phyloP scores from a whole-genome alignment of 2,113 vertebrate genomes.

The Sander vitreus region DNA sequence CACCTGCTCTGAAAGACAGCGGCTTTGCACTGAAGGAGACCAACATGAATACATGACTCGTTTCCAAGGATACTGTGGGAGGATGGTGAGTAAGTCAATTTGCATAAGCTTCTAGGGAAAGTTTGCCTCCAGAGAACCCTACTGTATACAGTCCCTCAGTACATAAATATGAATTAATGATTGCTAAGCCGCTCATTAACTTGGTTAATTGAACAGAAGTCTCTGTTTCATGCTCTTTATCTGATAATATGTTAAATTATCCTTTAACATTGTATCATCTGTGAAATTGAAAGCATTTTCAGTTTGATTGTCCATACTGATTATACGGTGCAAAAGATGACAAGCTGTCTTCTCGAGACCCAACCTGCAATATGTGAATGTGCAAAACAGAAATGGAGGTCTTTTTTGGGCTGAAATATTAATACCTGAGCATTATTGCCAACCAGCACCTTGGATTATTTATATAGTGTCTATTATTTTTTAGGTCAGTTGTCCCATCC shows the following conservation, averaged over 20 bases:
- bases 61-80: constrained; percentile 66
- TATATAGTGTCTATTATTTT: constrained; percentile 63
- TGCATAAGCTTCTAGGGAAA: constrained; percentile 62
- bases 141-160: constrained; percentile 23
- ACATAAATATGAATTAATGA: constrained; percentile 27
- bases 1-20: constrained; percentile 48
- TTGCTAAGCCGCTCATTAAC: constrained; percentile 23
- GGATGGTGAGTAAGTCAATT: constrained; percentile 66
- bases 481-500: constrained; percentile 65
- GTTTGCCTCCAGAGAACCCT: constrained; percentile 54
- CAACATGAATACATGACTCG: constrained; percentile 59
- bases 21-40: constrained; percentile 42
- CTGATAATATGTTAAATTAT: not conserved
- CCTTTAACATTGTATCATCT: not conserved
- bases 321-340: not conserved
- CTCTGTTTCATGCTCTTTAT: constrained; percentile 10
- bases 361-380: not conserved
- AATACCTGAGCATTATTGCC: constrained; percentile 65
- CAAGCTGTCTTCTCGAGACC: not conserved
- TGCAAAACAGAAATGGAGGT: constrained; percentile 3
- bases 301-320: not conserved
- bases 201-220: constrained; percentile 10
- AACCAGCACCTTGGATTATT: constrained; percentile 72
- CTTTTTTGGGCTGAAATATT: constrained; percentile 73
- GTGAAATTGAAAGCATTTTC: constrained; percentile 10